These are phyloP conservation scores for Halichoerus grypus DNA, from an alignment of 2,113 vertebrate species.

Conservation along the genomic window DNA sequence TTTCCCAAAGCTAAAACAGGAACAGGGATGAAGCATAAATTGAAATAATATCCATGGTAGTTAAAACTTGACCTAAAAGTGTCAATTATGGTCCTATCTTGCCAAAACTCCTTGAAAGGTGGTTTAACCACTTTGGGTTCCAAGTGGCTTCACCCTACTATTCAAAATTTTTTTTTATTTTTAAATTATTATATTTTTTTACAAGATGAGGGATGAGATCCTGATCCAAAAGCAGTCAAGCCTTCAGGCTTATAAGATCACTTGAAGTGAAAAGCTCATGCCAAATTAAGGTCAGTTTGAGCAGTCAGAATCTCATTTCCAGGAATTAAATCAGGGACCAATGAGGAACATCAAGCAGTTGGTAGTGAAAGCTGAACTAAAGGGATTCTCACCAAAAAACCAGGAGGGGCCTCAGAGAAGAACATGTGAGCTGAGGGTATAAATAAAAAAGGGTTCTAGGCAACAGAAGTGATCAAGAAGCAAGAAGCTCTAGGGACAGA, in stretches of 20 bases:
- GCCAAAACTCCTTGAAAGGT: not conserved
- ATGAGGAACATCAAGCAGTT: constrained; percentile 11
- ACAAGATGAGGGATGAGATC: not conserved
- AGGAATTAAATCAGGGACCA: constrained; percentile 11
- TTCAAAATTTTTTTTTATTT: not conserved
- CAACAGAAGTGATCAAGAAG: not conserved
- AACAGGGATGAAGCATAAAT: not conserved
- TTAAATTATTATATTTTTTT: not conserved
- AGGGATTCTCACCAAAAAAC: not conserved
- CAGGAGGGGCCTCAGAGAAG: not conserved
- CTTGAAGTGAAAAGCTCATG: not conserved
- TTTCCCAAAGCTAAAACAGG: not conserved
- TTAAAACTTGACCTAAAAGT: not conserved
- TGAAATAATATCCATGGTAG: not conserved
- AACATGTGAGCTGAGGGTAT: not conserved
- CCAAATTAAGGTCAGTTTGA: not conserved
- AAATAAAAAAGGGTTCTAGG: not conserved
- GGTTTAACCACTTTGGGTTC: not conserved
- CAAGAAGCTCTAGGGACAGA: not conserved
- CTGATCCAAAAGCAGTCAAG: not conserved
- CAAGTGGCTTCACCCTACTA: not conserved
- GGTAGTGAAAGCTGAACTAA: not conserved
- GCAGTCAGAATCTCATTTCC: constrained; percentile 6
- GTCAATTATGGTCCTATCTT: not conserved
- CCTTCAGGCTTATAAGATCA: not conserved